Evolutionary conservation across 2,888 invertebrate species (phyloP).

Genomic region (Sepiola atlantica): DNA sequence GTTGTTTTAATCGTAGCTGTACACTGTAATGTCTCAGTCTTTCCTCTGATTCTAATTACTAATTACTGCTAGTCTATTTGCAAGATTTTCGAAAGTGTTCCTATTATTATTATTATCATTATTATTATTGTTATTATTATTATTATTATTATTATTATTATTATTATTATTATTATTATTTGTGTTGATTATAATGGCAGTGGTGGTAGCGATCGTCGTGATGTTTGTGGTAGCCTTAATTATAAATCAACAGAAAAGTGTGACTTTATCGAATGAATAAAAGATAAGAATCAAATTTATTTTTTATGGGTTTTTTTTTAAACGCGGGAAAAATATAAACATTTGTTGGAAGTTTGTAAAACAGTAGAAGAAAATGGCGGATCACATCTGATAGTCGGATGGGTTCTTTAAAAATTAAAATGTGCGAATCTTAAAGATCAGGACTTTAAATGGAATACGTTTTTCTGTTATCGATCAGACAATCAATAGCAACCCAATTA

Average conservation of each 20-base stretch:
- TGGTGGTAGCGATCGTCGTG: no score
- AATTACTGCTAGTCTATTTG: no score
- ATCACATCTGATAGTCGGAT: neutral
- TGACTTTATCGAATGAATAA: neutral
- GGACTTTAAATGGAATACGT: neutral
- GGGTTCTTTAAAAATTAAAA: neutral
- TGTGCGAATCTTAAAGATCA: neutral
- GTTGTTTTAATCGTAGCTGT: no score
- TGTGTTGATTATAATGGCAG: no score
- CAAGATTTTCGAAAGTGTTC: no score
- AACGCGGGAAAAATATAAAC: neutral
- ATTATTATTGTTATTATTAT: no score
- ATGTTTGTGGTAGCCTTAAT: no score
- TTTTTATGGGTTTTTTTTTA: neutral
- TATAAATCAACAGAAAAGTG: neutral
- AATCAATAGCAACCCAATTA: neutral
- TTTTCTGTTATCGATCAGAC: neutral
- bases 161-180: no score
- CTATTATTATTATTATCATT: no score
- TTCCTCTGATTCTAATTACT: no score
- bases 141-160: no score
- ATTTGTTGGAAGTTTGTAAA: neutral
- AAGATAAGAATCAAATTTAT: neutral
- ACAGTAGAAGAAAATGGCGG: neutral
- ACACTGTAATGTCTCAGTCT: no score